Evolutionary conservation across 2,797 vertebrate species (phyloP), one percentile per base, ranked within the genome.

Genomic region (Morelia viridis): DNA sequence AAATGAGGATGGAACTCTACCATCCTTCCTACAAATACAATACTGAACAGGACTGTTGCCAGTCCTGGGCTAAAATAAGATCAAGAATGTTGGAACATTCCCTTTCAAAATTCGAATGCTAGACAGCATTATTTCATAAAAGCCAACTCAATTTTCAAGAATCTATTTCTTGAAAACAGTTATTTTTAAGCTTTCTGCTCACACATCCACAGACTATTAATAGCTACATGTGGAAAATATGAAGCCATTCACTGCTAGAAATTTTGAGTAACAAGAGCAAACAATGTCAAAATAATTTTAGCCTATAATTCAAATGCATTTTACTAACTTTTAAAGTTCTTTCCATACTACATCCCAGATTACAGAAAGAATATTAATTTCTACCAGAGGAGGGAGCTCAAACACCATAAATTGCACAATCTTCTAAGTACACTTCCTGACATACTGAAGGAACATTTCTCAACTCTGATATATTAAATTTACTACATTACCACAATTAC

Each of bases 351-450:
- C 9, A 4, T 10, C 22, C 9, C 7, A 15, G 31, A 4, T 85
- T 68, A 28, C 24, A 62, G 24, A 60, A 91, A 91, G 10, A 84
- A 17, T 90, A 53, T 35, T 17, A 24, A 1, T 65, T 92, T 65
- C 64, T 60, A 76, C 89, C 92, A 90, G 68, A 58, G 90, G 92
- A 88, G 89, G 92, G 92, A 31, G 89, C 85, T 53, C 92, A 58
- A 3, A 11, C 24, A 50, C 61, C 83, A 90, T 31, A 50, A 87
- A 13, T 65, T 46, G 35, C 5, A 68, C 22, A 68, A 41, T 46
- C 41, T 31, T 10, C 7, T 24, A 26, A 53, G 56, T 19, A 46
- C 3, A 80, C 19, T 85, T 50, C 28, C 24, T 41, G 57, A 46
- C 28, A 22, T 46, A 28, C 4, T 56, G 24, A 65, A 68, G 15